Conservation (phyloP, 2,113 vertebrate genomes). For the Synodontis membranacea region DNA sequence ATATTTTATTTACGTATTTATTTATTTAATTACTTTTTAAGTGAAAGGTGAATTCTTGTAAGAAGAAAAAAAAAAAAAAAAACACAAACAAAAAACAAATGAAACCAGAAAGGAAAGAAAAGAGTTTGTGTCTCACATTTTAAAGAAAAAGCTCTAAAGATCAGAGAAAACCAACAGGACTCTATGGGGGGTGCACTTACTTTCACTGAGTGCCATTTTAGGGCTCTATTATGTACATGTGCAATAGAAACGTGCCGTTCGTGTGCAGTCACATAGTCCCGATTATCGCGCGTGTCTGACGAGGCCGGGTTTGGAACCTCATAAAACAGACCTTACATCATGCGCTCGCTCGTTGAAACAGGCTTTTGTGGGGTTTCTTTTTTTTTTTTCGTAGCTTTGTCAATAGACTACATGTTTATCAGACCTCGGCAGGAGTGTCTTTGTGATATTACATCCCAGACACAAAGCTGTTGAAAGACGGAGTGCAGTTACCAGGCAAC, state of each 20-base stretch:
- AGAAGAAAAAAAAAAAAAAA: background rate
- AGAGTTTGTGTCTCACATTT: background rate
- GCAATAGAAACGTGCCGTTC: background rate
- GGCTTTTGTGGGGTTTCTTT: conserved; percentile 29
- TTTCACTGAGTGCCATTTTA: background rate
- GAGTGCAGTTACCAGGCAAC: conserved; percentile 77
- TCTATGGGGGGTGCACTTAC: background rate
- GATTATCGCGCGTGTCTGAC: background rate
- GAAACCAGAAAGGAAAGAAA: background rate
- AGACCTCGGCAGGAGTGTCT: conserved; percentile 66
- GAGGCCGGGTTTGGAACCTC: background rate
- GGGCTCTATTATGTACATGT: background rate
- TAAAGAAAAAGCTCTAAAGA: background rate
- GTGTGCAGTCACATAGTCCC: background rate
- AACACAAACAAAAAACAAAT: background rate
- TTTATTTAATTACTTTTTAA: background rate
- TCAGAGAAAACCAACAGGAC: background rate
- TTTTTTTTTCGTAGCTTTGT: conserved; percentile 57
- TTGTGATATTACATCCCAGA: conserved; percentile 71
- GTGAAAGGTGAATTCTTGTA: background rate
- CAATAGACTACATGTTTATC: conserved; percentile 63
- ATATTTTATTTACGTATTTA: too few species aligned
- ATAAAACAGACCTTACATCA: background rate
- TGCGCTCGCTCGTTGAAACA: conserved; percentile 53
- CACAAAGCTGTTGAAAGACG: conserved; percentile 68